Conservation (phyloP, 2,888 invertebrate genomes). For the Eudasyphora cyanicolor region DNA sequence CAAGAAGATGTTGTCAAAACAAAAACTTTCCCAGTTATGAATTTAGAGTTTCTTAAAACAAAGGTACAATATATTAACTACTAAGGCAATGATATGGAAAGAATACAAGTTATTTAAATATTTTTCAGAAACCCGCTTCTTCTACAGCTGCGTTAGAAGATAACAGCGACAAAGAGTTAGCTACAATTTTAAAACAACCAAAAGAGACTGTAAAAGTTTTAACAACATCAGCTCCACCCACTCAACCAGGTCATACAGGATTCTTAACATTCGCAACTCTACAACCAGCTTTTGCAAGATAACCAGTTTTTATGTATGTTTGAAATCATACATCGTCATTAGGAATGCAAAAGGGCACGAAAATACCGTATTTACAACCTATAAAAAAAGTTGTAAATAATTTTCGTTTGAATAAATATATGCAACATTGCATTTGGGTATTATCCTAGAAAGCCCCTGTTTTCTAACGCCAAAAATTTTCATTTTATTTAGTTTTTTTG, state of each 20-base stretch:
- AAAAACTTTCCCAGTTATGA: conserved; percentile 84
- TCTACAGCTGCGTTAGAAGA: conserved; percentile 33
- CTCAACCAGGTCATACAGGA: conserved; percentile 96
- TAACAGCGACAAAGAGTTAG: conserved; percentile 67
- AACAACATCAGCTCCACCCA: conserved; percentile 86
- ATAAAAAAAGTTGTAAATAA: too few species aligned
- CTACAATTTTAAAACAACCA: conserved; percentile 70
- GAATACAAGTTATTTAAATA: too few species aligned
- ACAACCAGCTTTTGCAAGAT: conserved; percentile 81
- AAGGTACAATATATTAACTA: conserved; percentile 80
- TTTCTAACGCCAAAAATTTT: too few species aligned
- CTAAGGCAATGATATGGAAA: not conserved
- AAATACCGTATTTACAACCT: too few species aligned
- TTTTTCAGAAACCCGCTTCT: conserved; percentile 59
- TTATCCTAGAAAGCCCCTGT: too few species aligned
- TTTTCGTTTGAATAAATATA: too few species aligned
- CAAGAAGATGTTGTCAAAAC: conserved; percentile 87
- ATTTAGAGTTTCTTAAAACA: conserved; percentile 86
- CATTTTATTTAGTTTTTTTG: too few species aligned
- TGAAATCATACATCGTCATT: too few species aligned
- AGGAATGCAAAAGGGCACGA: too few species aligned
- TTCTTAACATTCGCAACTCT: conserved; percentile 96
- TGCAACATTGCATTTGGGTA: too few species aligned
- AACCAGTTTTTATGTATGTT: not conserved
- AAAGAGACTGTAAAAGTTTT: conserved; percentile 82